Percentiles rank a stretch among this genome's conserved stretches.
Evolutionary conservation across 1,140 invertebrate species (phyloP).

Genomic region (Vanessa atalanta): DNA sequence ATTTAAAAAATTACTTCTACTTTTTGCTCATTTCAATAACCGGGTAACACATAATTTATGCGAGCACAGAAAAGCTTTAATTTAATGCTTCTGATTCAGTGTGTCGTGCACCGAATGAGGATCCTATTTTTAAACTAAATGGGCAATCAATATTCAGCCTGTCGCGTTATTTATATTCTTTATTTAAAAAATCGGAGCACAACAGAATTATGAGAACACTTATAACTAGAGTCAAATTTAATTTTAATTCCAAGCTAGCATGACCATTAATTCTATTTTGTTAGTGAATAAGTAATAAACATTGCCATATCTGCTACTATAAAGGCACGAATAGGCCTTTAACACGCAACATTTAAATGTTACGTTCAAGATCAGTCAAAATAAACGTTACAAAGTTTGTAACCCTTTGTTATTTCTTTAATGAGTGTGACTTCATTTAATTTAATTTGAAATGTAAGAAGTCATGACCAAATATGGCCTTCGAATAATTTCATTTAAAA

Average conservation of each 20-base stretch:
- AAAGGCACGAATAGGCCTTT: slow-evolving; percentile 13
- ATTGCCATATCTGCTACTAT: slow-evolving; percentile 24
- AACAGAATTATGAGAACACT: neutral
- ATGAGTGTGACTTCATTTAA: no score
- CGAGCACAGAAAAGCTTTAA: no score
- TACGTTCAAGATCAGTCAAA: slow-evolving; percentile 1
- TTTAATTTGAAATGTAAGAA: no score
- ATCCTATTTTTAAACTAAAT: neutral
- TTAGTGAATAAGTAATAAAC: slow-evolving; percentile 23
- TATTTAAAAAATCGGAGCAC: no score
- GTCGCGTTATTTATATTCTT: no score
- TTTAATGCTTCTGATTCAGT: neutral
- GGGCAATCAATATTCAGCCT: no score
- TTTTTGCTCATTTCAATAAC: no score
- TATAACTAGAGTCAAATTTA: neutral
- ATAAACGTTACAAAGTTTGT: neutral
- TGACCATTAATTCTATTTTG: slow-evolving; percentile 8
- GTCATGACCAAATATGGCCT: no score
- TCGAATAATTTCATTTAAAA: no score
- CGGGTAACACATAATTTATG: no score
- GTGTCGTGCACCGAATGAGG: neutral
- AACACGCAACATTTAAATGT: slow-evolving; percentile 23
- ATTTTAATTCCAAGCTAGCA: neutral
- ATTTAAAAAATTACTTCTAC: no score
- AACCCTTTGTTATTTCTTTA: neutral